Evolutionary conservation across 2,113 vertebrate species (phyloP), one percentile per base, ranked within the genome.

Genomic region (Sterrhoptilus dennistouni): DNA sequence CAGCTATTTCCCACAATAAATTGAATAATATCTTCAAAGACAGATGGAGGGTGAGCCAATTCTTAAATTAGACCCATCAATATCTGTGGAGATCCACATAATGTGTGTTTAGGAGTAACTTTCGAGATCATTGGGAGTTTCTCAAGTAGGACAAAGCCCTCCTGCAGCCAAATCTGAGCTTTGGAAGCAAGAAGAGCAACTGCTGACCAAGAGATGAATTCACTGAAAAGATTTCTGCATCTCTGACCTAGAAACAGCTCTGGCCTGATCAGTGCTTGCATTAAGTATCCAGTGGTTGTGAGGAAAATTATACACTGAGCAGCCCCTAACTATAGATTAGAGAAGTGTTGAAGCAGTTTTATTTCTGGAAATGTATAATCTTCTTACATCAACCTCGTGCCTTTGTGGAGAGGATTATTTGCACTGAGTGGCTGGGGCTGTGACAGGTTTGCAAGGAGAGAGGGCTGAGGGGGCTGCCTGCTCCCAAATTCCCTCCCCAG

Each of bases 291-390:
- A 25, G 50, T 11, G 54, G 54, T 21, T 57, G 88, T 25, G 36
- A 71, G 84, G 75, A 91, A 96, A 97, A 97, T 88, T 4, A 92
- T 38, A 69, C 8, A 28, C 63, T 90, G 54, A 79, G 15, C 36
- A 35, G 49, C 49, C 44, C 59, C 54, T 85, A 72, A 68, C 70
- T 61, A 17, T 19, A 65, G 59, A 74, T 88, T 20, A 76, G 83
- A 83, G 66, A 77, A 83, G 29, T 42, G 85, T 57, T 14, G 82
- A 53, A 83, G 74, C 68, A 36, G 90, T 72, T 87, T 94, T 94
- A 95, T 96, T 95, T 93, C 93, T 91, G 81, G 89, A 78, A 95
- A 87, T 71, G 35, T 84, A 92, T 95, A 94, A 95, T 96, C 96
- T 95, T 87, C 69, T 89, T 77, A 77, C 81, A 82, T 91, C 81